phyloP scores from a whole-genome alignment of 2,113 vertebrate genomes.

The Oryzias woworae region DNA sequence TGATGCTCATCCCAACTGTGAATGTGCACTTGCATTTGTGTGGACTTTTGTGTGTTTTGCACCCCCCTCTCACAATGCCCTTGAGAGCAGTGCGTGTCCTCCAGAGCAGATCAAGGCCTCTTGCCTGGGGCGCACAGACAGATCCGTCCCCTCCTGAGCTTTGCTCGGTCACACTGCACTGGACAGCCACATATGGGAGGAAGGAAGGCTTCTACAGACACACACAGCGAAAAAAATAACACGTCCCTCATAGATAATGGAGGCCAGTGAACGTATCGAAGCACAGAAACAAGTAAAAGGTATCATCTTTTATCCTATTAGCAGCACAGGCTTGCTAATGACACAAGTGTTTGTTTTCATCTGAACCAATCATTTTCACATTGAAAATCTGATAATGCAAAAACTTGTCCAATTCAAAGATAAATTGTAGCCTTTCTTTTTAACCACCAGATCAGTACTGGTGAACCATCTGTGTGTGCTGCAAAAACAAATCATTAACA shows the following conservation, averaged over 20 bases:
- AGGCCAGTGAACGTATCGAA: constrained; percentile 15
- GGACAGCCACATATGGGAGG: constrained; percentile 63
- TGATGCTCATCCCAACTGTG: constrained; percentile 10
- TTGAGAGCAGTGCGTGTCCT: constrained; percentile 60
- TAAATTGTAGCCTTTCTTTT: constrained; percentile 16
- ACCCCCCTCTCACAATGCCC: constrained; percentile 43
- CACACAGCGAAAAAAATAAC: constrained; percentile 12
- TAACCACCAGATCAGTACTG: constrained; percentile 9
- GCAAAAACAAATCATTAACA: constrained; percentile 37
- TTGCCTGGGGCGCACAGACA: constrained; percentile 58
- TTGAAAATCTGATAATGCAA: constrained; percentile 15
- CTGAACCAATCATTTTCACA: constrained; percentile 15
- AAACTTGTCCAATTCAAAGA: constrained; percentile 13
- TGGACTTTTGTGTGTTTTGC: constrained; percentile 24
- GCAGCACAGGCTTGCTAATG: background rate
- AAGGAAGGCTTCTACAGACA: constrained; percentile 6
- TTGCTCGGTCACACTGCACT: constrained; percentile 48
- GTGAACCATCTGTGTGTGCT: constrained; percentile 16
- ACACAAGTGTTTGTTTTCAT: constrained; percentile 38
- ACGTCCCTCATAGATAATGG: constrained; percentile 17
- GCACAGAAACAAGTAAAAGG: constrained; percentile 3
- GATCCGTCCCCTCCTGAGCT: constrained; percentile 56
- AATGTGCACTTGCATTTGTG: background rate
- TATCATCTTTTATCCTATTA: constrained; percentile 11
- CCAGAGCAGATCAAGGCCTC: constrained; percentile 60